Percentiles rank a stretch among this genome's conserved stretches.
Evolutionary conservation across 2,888 invertebrate species (phyloP).

Genomic region (Steinernema hermaphroditum): DNA sequence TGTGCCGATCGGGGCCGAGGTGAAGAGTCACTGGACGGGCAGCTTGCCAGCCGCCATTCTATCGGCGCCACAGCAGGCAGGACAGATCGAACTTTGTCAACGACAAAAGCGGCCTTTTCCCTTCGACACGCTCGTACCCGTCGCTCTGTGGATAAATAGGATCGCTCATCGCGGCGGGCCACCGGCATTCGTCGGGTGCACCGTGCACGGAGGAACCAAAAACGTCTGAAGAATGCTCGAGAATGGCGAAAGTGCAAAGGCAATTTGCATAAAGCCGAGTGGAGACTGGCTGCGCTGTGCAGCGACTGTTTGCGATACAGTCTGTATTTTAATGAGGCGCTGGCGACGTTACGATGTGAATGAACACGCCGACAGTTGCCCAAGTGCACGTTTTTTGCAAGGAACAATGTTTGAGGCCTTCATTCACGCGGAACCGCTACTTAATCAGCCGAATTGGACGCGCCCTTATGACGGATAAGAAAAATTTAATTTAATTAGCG

Average conservation of each 20-base stretch:
- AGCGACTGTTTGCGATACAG: too few relatives aligned
- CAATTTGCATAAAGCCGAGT: background rate
- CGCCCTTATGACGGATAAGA: too few relatives aligned
- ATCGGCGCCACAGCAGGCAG: background rate
- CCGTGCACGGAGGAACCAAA: background rate
- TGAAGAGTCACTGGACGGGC: conserved; percentile 14
- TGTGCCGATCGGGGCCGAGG: conserved; percentile 7
- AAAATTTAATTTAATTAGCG: too few relatives aligned
- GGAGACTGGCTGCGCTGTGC: background rate
- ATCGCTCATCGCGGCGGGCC: background rate
- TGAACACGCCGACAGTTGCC: too few relatives aligned
- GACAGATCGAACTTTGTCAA: conserved; percentile 30
- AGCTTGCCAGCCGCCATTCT: background rate
- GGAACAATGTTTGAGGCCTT: too few relatives aligned
- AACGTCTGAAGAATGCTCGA: background rate
- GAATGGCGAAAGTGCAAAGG: background rate
- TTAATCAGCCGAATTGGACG: too few relatives aligned
- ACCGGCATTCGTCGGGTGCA: background rate
- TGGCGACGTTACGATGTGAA: too few relatives aligned
- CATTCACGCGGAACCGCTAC: too few relatives aligned
- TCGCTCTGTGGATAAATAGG: background rate
- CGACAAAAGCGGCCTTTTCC: conserved; percentile 25
- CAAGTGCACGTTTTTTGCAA: too few relatives aligned
- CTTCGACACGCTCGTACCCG: background rate
- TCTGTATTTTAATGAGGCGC: too few relatives aligned